phyloP scores from a whole-genome alignment of 2,113 vertebrate genomes.

The Crypturellus undulatus region DNA sequence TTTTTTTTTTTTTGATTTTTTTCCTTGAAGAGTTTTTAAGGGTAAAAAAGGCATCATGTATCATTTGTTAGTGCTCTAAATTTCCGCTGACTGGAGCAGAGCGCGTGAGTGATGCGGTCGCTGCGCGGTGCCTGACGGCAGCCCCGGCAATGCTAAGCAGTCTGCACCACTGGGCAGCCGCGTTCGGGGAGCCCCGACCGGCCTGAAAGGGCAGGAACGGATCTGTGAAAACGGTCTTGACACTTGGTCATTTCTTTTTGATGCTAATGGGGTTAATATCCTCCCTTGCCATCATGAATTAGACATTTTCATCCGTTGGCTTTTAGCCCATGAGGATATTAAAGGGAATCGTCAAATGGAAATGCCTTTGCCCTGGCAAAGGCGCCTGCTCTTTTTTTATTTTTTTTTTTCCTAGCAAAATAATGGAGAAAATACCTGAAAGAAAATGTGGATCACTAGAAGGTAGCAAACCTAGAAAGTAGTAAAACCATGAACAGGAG shows the following conservation, averaged over 20 bases:
- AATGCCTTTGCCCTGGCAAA: background rate
- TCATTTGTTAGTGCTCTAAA: background rate
- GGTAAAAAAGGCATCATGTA: background rate
- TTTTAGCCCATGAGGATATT: slow-evolving; percentile 33
- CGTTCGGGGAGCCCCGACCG: slow-evolving; percentile 29
- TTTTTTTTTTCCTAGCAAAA: background rate
- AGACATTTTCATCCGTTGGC: background rate
- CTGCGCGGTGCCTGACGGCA: background rate
- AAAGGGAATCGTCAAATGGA: slow-evolving; percentile 25
- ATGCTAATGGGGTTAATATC: slow-evolving; percentile 54
- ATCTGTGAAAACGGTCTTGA: slow-evolving; percentile 63
- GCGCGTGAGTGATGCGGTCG: background rate
- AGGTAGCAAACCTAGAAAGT: background rate
- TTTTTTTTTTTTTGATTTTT: too few relatives aligned
- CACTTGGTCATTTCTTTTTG: slow-evolving; percentile 54
- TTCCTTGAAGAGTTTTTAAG: background rate
- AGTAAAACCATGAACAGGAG: background rate
- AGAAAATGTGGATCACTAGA: background rate
- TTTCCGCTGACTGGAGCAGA: background rate
- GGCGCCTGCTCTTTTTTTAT: background rate
- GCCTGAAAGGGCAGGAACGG: slow-evolving; percentile 12
- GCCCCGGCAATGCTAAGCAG: background rate
- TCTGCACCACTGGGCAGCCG: slow-evolving; percentile 50
- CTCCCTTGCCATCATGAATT: slow-evolving; percentile 46
- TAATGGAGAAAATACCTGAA: background rate